Evolutionary conservation across 1,140 invertebrate species (phyloP).

Genomic region (Chymomyza costata): DNA sequence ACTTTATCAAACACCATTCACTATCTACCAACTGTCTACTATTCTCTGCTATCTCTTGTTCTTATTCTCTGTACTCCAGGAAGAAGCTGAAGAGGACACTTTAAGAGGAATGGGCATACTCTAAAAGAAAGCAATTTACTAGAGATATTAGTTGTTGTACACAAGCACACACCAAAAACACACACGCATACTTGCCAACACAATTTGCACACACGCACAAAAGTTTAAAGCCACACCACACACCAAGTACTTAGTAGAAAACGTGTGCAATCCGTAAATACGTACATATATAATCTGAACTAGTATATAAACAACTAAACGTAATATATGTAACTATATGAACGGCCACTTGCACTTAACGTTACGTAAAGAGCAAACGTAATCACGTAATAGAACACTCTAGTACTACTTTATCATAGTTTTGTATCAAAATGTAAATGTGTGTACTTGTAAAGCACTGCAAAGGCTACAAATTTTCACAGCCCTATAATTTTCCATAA

Average conservation of each 20-base stretch:
- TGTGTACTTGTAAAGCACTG: slow-evolving; percentile 29
- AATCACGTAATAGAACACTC: slow-evolving; percentile 1
- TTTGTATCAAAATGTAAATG: slow-evolving; percentile 17
- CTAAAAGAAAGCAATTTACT: slow-evolving; percentile 75
- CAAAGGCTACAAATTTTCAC: too few relatives aligned
- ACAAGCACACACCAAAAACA: slow-evolving; percentile 18
- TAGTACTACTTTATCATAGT: too few relatives aligned
- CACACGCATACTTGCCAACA: slow-evolving; percentile 32
- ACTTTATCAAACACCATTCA: slow-evolving; percentile 10
- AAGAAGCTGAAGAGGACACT: slow-evolving; percentile 88
- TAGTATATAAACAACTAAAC: too few relatives aligned
- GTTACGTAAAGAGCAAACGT: background rate
- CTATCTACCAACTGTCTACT: slow-evolving; percentile 26
- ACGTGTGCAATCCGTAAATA: too few relatives aligned
- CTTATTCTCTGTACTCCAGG: slow-evolving; percentile 78
- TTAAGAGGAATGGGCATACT: slow-evolving; percentile 89
- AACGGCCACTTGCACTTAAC: too few relatives aligned
- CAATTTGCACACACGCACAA: slow-evolving; percentile 14
- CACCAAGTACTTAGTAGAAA: slow-evolving; percentile 19
- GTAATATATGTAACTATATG: too few relatives aligned
- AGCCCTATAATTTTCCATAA: too few relatives aligned
- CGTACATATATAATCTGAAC: too few relatives aligned
- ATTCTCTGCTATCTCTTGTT: slow-evolving; percentile 57
- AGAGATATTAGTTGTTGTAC: slow-evolving; percentile 56
- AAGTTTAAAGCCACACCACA: background rate